Evolutionary conservation across 2,888 invertebrate species (phyloP).

Genomic region (Pelosia muscerda): DNA sequence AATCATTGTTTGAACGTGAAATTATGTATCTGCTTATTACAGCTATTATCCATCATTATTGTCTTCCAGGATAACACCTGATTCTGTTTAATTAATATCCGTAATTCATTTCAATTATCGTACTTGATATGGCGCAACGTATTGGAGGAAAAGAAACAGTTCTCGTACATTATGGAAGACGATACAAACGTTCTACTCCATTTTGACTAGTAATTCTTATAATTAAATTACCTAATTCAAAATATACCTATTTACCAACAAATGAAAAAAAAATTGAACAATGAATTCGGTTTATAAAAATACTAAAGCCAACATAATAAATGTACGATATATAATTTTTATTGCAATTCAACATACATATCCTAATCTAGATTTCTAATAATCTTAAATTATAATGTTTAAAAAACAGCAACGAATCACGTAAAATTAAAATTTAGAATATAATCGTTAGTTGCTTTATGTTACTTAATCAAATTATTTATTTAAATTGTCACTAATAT

Average conservation of each 20-base stretch:
- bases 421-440: slow-evolving; percentile 18
- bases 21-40: slow-evolving; percentile 78
- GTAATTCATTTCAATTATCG: slow-evolving; percentile 57
- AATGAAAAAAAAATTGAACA: slow-evolving; percentile 19
- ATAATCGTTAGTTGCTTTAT: slow-evolving; percentile 48
- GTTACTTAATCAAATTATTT: slow-evolving; percentile 53
- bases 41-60: slow-evolving; percentile 85
- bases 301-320: slow-evolving; percentile 19
- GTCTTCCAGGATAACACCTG: slow-evolving; percentile 84
- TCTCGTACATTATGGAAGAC: slow-evolving; percentile 83
- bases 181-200: slow-evolving; percentile 75
- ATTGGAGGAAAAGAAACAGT: slow-evolving; percentile 70
- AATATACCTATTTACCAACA: slow-evolving; percentile 44
- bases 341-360: not conserved
- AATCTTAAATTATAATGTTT: slow-evolving; percentile 18
- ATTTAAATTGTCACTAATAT: slow-evolving; percentile 75
- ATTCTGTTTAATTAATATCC: slow-evolving; percentile 63
- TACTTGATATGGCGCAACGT: slow-evolving; percentile 64
- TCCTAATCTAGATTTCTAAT: slow-evolving; percentile 6
- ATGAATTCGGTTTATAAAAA: not conserved
- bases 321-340: not conserved
- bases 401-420: not conserved
- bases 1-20: slow-evolving; percentile 78
- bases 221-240: slow-evolving; percentile 47
- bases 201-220: slow-evolving; percentile 62